Evolutionary conservation across 1,140 invertebrate genomes (phyloP).

Genomic region (Cydia strobilella): DNA sequence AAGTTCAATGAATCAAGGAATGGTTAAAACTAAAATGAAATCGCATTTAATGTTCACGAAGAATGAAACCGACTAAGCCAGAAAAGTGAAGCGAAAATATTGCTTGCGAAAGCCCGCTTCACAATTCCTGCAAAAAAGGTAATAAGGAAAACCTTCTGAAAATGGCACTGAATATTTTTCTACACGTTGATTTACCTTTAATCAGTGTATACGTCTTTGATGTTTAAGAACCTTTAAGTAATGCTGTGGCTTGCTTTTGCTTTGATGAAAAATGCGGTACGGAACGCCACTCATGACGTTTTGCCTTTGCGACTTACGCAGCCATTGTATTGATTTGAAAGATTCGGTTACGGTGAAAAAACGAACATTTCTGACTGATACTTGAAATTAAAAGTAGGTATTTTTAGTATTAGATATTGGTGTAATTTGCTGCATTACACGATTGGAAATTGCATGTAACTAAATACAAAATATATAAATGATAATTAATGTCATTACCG

Average conservation of each 20-base stretch:
- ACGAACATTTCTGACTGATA: neutral
- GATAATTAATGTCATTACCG: too few species aligned
- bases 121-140: conserved; percentile 33
- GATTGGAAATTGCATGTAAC: too few species aligned
- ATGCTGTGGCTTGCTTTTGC: conserved; percentile 35
- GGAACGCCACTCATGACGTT: conserved; percentile 6
- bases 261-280: conserved; percentile 15
- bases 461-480: too few species aligned
- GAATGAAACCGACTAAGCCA: conserved; percentile 1
- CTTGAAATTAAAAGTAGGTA: neutral
- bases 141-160: conserved; percentile 37
- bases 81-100: conserved; percentile 22
- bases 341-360: neutral
- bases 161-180: conserved; percentile 39
- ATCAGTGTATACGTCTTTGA: conserved; percentile 41
- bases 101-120: conserved; percentile 21
- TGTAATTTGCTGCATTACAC: too few species aligned
- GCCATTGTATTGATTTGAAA: conserved; percentile 16
- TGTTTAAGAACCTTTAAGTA: conserved; percentile 39
- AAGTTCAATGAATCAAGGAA: neutral
- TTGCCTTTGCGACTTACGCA: conserved; percentile 36
- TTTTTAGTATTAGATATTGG: too few species aligned
- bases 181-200: conserved; percentile 40
- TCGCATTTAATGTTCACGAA: conserved; percentile 18
- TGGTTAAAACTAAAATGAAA: conserved; percentile 29